Evolutionary conservation across 2,113 vertebrate species (phyloP).

Genomic region (Sterna hirundo): DNA sequence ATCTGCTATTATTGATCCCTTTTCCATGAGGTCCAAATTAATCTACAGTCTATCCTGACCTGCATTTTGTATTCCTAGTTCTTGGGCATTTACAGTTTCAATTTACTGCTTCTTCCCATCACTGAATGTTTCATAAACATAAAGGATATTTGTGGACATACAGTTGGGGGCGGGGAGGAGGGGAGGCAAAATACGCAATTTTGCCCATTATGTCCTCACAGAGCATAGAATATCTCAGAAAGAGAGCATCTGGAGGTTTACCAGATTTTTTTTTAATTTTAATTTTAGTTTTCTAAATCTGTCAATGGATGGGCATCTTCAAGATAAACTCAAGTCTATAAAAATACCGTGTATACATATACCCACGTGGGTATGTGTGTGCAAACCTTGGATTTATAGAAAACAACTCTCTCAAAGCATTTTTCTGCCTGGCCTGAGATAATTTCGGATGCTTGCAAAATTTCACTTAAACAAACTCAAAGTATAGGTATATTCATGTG

Average conservation of each 20-base stretch:
- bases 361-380: background rate
- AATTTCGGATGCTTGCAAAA: background rate
- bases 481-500: background rate
- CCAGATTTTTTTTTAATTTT: background rate
- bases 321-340: background rate
- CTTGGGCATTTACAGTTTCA: background rate
- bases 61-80: background rate
- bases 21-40: background rate
- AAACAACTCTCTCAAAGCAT: background rate
- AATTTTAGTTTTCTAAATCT: background rate
- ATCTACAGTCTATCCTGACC: background rate
- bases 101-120: background rate
- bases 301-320: background rate
- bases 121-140: background rate
- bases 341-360: background rate
- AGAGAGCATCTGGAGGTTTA: background rate
- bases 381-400: background rate
- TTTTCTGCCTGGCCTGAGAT: background rate
- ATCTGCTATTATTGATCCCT: background rate
- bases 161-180: fast-evolving
- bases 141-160: background rate
- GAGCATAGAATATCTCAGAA: background rate
- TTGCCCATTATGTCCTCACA: background rate
- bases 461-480: background rate
- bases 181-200: fast-evolving